These are phyloP conservation scores for Melanotaenia pygmaea DNA, from an alignment of 2,797 vertebrate species.

Conservation along the genomic window DNA sequence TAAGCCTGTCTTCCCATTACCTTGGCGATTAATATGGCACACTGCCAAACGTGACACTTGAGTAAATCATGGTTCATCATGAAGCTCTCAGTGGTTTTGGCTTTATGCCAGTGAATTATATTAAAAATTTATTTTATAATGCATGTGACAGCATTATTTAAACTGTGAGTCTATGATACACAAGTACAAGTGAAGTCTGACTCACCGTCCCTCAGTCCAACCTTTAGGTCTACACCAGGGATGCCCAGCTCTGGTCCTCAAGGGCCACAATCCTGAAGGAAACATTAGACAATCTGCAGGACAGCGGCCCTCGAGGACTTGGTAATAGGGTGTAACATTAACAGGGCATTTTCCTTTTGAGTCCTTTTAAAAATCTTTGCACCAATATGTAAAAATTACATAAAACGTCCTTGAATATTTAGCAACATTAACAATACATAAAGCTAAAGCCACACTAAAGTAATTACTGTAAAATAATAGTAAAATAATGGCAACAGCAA, in stretches of 20 bases:
- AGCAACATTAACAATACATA: neutral
- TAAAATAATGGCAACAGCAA: neutral
- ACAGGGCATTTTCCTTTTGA: neutral
- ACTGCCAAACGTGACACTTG: conserved; percentile 52
- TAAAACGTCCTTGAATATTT: neutral
- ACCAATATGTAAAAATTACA: neutral
- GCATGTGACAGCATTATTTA: conserved; percentile 2
- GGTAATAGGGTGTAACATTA: neutral
- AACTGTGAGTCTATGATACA: neutral
- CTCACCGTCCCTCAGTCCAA: neutral
- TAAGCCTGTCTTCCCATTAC: conserved; percentile 73
- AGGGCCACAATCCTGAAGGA: no score
- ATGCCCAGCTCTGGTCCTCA: no score
- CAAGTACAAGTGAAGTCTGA: neutral
- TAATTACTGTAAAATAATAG: neutral
- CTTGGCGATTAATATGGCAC: conserved; percentile 66
- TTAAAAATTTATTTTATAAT: conserved; percentile 6
- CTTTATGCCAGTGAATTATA: neutral
- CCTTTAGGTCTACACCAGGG: neutral
- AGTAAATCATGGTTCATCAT: conserved; percentile 40
- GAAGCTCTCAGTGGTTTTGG: conserved; percentile 20
- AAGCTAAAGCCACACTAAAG: neutral
- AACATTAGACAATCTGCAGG: no score
- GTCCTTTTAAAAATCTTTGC: neutral
- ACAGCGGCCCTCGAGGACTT: neutral